phyloP scores from a whole-genome alignment of 1,140 invertebrate genomes.

The Grapholita molesta region DNA sequence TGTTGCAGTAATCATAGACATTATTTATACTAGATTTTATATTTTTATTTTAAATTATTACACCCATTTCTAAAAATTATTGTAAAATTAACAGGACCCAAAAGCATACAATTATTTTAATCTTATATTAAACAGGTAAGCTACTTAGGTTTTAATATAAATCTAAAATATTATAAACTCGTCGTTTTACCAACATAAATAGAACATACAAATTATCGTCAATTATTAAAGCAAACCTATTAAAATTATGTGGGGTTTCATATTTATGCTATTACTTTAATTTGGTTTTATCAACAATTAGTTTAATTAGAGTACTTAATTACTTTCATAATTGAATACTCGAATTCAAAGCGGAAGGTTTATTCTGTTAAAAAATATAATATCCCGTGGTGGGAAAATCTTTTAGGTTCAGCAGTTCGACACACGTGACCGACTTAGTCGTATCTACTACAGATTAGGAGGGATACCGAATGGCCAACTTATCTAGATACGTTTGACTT shows the following conservation, averaged over 20 bases:
- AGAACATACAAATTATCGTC: background rate
- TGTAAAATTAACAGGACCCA: too few relatives aligned
- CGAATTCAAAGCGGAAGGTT: background rate
- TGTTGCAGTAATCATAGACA: background rate
- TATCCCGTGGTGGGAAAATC: background rate
- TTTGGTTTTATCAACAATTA: conserved; percentile 9
- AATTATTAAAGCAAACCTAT: background rate
- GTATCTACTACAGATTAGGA: background rate
- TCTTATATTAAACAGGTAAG: too few relatives aligned
- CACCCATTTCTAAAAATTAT: too few relatives aligned
- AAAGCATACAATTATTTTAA: too few relatives aligned
- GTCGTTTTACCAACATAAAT: background rate
- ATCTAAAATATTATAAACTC: background rate
- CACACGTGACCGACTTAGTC: background rate
- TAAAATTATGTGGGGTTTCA: background rate
- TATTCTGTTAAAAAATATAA: background rate
- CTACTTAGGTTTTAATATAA: too few relatives aligned
- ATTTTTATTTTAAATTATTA: too few relatives aligned
- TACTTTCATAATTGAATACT: conserved; percentile 9
- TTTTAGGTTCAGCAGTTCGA: background rate
- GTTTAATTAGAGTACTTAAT: conserved; percentile 5
- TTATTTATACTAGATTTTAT: background rate
- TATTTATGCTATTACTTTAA: conserved; percentile 8
- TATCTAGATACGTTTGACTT: background rate
- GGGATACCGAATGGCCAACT: background rate